Evolutionary conservation across 2,113 vertebrate species (phyloP).

Genomic region (Saiga tatarica): DNA sequence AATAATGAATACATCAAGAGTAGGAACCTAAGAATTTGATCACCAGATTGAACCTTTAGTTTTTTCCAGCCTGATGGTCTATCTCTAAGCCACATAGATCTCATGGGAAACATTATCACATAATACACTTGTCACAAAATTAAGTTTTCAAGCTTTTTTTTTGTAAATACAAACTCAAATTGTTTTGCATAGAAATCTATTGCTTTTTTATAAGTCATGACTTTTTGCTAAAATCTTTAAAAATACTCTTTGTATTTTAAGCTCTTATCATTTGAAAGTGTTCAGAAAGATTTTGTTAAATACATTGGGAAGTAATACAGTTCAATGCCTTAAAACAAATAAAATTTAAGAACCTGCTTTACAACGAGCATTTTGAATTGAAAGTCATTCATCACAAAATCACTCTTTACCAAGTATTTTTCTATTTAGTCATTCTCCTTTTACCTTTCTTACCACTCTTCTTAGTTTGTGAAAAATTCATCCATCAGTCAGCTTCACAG

Average conservation of each 20-base stretch:
- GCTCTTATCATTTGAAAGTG: background rate
- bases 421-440: background rate
- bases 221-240: background rate
- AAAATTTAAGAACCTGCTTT: background rate
- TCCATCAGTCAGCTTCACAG: accelerated
- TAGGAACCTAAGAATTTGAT: background rate
- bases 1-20: background rate
- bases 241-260: background rate
- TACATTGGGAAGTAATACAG: background rate
- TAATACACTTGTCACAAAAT: background rate
- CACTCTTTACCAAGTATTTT: background rate
- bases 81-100: background rate
- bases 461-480: background rate
- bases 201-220: background rate
- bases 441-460: background rate
- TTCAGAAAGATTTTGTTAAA: background rate
- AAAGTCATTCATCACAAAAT: background rate
- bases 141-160: background rate
- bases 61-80: background rate
- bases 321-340: background rate
- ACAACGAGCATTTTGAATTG: background rate
- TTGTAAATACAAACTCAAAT: background rate
- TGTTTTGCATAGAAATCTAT: background rate
- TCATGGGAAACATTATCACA: accelerated
- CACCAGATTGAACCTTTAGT: background rate